Base-by-base conservation (phyloP, 37 sponge, comb jelly and placozoan species). In the Halisarca cf. caerulea region DNA sequence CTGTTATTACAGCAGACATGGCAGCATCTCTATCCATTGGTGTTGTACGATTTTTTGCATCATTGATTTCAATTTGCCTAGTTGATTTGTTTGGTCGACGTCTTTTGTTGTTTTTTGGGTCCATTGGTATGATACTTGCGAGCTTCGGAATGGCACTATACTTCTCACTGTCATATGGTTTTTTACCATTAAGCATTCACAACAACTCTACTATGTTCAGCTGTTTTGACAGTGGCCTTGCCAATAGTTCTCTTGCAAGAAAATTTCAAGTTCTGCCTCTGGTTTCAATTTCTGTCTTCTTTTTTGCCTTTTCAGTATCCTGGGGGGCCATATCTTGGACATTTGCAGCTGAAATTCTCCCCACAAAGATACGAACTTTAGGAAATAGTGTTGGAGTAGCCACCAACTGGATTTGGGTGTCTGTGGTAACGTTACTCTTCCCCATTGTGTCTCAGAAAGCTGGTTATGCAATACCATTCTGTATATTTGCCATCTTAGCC, bases 251-350 rank as follows among this genome's bases (percentile, higher is more conserved):
- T 18, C 1, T 35, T 35, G n/a, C 44, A 42, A 25, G 27, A 66
- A 43, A 0, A 57, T 34, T 87, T 34, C 44, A 18, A 25, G 39
- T 64, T 23, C 79, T 90, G 6, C 72, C 91, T 39, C 20, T 90
- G 1, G 53, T 47, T 51, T 30, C 75, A 36, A 28, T 90, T 11
- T 35, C 41, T 28, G 28, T 90, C 1, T 86, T 68, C 73, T 62
- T 47, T 41, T 41, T 66, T 51, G 66, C 47, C 1, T 90, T 86
- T 58, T 66, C 77, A 9, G 18, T 90, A 11, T 81, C 89, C 1
- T 90, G 91, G 91, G 91, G 91, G 6, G 70, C 91, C 8, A 71
- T 90, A 0, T 83, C 91, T 0, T 90, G 81, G 81, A 32, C 87
- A 68, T 70, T 90, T 59, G 36, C 53, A 36, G 78, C 66, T 30